Evolutionary conservation across 92 coral and sea anemone genomes (phyloP), one percentile per base, ranked within the genome.

Genomic region (Palythoa heliodiscus): DNA sequence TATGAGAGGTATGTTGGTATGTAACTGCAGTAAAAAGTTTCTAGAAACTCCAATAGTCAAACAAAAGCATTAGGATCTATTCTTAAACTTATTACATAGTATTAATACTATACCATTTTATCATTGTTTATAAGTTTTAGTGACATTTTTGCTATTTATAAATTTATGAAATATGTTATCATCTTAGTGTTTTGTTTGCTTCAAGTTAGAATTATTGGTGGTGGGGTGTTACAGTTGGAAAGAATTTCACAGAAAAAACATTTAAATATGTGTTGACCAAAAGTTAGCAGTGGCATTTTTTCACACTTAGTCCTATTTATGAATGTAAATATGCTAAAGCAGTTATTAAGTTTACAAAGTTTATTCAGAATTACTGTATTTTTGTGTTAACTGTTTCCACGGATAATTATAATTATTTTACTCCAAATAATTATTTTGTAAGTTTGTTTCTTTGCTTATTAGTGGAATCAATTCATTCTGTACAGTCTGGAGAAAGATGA

Each of bases 121-220:
- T 25, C 73, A 77, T 37, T 37, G 69, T 19, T 73, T 39, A 20
- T 8, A 53, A 24, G 50, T 75, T 52, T 52, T 75, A 52, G 64
- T 76, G 67, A 76, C 73, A 53, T 29, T 24, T 76, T 76, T 75
- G 79, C 43, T 75, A 75, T 75, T 75, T 75, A 75, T 75, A 25
- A 75, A 75, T 47, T 69, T 25, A 25, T 14, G 22, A 47, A 7
- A 47, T 75, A 74, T 47, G 78, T 74, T 74, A 8, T 12, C 29
- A 20, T 75, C 2, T 75, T 71, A 71, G 75, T 37, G 17, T 52
- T 75, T 75, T 52, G 66, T 75, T 75, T 53, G 17, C 79, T 52
- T 3, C 29, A n/a, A 52, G 66, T 75, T 54, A 75, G 60, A 11
- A 52, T 35, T 75, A 20, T 13, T 52, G 38, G 64, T 47, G 60